These are phyloP conservation scores for Acyrthosiphon pisum DNA, from an alignment of 1,140 invertebrate genomes.

Conservation along the genomic window DNA sequence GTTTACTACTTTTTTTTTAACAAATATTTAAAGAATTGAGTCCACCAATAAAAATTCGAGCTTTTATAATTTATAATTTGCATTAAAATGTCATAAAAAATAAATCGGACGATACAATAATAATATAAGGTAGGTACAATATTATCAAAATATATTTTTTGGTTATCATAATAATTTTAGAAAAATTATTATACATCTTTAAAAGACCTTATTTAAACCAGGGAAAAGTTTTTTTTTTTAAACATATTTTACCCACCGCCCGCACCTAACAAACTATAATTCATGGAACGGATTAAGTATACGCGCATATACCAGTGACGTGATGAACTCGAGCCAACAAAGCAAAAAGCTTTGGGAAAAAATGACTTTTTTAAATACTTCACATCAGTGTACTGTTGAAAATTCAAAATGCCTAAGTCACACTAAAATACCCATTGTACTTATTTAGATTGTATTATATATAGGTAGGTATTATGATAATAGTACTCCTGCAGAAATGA, in stretches of 20 bases:
- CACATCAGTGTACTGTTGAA: neutral
- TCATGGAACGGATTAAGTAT: constrained; percentile 5
- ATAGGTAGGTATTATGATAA: no score
- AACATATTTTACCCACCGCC: neutral
- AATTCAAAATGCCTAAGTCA: neutral
- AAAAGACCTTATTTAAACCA: neutral
- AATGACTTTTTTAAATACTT: constrained; percentile 1
- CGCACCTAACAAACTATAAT: neutral
- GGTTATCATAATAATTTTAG: neutral
- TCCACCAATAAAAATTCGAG: neutral
- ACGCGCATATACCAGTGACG: neutral
- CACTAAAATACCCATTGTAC: neutral
- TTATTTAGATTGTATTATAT: neutral
- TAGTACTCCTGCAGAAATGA: neutral
- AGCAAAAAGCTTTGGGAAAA: neutral
- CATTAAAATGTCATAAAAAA: neutral
- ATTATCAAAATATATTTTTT: neutral
- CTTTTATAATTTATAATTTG: neutral
- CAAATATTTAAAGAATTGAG: neutral
- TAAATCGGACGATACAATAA: neutral
- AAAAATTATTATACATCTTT: neutral
- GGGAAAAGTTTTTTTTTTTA: neutral
- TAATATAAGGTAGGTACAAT: neutral
- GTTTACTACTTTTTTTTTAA: neutral
- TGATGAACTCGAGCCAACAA: neutral